phyloP scores from a whole-genome alignment of 1,140 invertebrate genomes.

The Zaprionus ghesquierei region DNA sequence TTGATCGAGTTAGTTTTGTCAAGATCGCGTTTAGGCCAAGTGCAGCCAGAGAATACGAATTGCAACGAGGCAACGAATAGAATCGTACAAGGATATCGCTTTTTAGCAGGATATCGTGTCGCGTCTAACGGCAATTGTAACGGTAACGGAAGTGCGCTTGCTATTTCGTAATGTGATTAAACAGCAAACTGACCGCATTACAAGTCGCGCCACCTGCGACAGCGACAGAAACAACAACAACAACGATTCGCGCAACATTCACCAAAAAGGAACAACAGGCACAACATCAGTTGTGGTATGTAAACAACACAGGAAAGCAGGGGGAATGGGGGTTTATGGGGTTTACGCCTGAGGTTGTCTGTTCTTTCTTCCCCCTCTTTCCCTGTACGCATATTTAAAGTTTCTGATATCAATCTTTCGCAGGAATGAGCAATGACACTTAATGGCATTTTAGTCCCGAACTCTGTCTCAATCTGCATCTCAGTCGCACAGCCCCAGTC shows the following conservation, averaged over 20 bases:
- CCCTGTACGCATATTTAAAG: constrained; percentile 68
- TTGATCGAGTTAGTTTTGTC: constrained; percentile 81
- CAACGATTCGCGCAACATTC: constrained; percentile 8
- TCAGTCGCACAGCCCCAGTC: background rate
- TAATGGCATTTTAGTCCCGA: constrained; percentile 72
- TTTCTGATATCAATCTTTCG: constrained; percentile 76
- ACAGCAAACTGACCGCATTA: constrained; percentile 29
- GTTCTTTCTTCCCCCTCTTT: constrained; percentile 10
- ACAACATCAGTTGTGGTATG: constrained; percentile 40
- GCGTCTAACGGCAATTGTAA: constrained; percentile 11
- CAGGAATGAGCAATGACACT: constrained; percentile 79
- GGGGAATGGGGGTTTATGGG: background rate
- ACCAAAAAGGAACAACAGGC: constrained; percentile 2
- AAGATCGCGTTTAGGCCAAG: constrained; percentile 79
- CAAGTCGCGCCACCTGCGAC: constrained; percentile 37
- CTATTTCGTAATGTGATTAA: constrained; percentile 40
- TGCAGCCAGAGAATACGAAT: constrained; percentile 25
- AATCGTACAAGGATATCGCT: constrained; percentile 14
- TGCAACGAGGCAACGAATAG: background rate
- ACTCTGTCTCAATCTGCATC: constrained; percentile 19
- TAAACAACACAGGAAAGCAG: constrained; percentile 14
- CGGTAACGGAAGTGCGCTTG: constrained; percentile 37
- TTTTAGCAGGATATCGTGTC: constrained; percentile 23
- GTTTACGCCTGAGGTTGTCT: constrained; percentile 15
- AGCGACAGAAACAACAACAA: background rate